Evolutionary conservation across 1,140 invertebrate genomes (phyloP).

Genomic region (Dryas iulia): DNA sequence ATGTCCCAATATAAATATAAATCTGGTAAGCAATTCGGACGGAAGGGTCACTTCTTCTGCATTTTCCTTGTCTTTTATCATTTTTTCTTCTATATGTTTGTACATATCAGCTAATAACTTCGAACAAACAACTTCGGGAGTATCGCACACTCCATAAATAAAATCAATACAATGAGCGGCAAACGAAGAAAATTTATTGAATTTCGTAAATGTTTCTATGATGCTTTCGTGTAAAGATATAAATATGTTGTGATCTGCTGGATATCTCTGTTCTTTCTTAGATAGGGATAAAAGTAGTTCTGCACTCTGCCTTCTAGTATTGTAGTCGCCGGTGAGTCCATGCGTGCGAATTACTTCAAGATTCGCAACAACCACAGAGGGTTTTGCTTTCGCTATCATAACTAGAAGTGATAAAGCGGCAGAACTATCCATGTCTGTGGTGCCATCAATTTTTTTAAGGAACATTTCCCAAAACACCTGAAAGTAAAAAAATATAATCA

Average conservation of each 20-base stretch:
- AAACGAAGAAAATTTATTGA: conserved; percentile 62
- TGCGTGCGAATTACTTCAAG: conserved; percentile 79
- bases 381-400: conserved; percentile 83
- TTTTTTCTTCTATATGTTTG: conserved; percentile 72
- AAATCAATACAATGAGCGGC: conserved; percentile 64
- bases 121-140: conserved; percentile 62
- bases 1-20: conserved; percentile 87
- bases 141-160: conserved; percentile 72
- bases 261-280: conserved; percentile 64
- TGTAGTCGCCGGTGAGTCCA: conserved; percentile 69
- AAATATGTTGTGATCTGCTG: conserved; percentile 61
- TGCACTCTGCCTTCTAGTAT: conserved; percentile 58
- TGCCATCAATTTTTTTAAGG: conserved; percentile 87
- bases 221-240: conserved; percentile 59
- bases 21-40: conserved; percentile 81
- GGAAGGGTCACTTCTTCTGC: conserved; percentile 60
- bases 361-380: conserved; percentile 80
- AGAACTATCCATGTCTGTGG: conserved; percentile 84
- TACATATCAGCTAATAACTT: conserved; percentile 70
- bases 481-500: conserved; percentile 32
- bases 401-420: conserved; percentile 87
- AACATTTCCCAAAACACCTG: conserved; percentile 91
- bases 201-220: conserved; percentile 63
- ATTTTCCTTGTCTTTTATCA: conserved; percentile 63
- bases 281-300: conserved; percentile 62